Percentiles rank a stretch among this genome's conserved stretches.
phyloP scores from a whole-genome alignment of 2,888 invertebrate genomes.

The Andrena marginata region DNA sequence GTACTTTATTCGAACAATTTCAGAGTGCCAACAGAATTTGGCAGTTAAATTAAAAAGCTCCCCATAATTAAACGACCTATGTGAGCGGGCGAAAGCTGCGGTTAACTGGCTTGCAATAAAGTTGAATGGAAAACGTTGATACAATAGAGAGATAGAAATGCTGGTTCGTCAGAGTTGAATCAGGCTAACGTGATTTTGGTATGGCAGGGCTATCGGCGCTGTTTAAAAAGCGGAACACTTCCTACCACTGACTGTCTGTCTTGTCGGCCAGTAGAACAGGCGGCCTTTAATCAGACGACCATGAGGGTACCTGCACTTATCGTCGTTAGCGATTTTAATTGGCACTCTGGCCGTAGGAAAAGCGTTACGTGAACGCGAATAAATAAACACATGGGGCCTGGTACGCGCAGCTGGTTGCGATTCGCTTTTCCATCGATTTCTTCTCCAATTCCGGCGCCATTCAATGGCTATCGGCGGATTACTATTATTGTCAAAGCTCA shows the following conservation, averaged over 20 bases:
- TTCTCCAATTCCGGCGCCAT: neutral
- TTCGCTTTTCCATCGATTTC: constrained; percentile 8
- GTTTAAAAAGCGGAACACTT: constrained; percentile 9
- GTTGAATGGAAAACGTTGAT: neutral
- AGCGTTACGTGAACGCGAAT: constrained; percentile 33
- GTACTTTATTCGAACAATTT: no score
- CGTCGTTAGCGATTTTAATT: constrained; percentile 43
- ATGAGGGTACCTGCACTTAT: constrained; percentile 65
- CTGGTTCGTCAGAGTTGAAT: neutral
- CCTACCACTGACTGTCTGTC: neutral
- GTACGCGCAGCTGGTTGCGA: neutral
- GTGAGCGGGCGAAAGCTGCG: neutral
- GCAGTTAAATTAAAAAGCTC: no score
- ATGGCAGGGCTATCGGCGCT: neutral
- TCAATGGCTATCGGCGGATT: neutral
- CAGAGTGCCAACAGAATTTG: no score
- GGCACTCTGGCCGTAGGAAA: neutral
- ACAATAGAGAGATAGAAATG: neutral
- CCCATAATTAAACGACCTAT: no score
- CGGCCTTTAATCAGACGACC: constrained; percentile 58
- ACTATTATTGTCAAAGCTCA: neutral
- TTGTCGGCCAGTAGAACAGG: constrained; percentile 52
- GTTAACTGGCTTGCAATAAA: neutral
- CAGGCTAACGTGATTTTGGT: neutral
- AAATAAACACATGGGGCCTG: constrained; percentile 18